Evolutionary conservation across 2,113 vertebrate species (phyloP).

Genomic region (Mola mola): DNA sequence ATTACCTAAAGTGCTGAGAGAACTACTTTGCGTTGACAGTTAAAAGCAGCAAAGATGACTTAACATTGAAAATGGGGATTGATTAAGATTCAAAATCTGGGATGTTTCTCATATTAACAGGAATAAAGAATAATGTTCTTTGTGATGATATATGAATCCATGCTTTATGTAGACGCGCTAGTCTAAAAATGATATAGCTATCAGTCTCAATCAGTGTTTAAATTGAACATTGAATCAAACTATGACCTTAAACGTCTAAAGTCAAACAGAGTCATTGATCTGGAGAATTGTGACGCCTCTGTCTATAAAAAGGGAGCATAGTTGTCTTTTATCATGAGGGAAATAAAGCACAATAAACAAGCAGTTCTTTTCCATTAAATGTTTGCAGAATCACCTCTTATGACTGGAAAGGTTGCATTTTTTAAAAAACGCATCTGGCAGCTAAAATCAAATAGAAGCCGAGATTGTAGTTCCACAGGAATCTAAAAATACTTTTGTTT

Average conservation of each 20-base stretch:
- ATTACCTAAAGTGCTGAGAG: too few relatives aligned
- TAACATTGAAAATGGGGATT: conserved; percentile 6
- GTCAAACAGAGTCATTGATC: too few relatives aligned
- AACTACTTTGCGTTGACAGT: conserved; percentile 12
- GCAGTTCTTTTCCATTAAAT: background rate
- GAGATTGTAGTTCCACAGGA: conserved; percentile 17
- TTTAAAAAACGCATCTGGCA: conserved; percentile 3
- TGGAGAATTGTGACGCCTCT: too few relatives aligned
- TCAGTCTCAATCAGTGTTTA: too few relatives aligned
- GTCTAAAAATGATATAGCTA: too few relatives aligned
- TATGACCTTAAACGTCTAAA: too few relatives aligned
- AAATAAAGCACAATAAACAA: background rate
- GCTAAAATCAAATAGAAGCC: conserved; percentile 16
- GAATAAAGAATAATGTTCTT: conserved; percentile 13
- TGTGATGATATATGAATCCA: too few relatives aligned
- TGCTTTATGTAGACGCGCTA: too few relatives aligned
- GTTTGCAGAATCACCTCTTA: background rate
- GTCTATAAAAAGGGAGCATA: too few relatives aligned
- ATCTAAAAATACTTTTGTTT: conserved; percentile 16
- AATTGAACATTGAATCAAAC: too few relatives aligned
- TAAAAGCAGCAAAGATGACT: conserved; percentile 12
- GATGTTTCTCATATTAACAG: conserved; percentile 7
- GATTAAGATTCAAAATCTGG: background rate
- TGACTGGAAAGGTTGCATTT: background rate
- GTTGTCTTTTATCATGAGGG: background rate